Conservation (phyloP, 2,888 invertebrate genomes). For the Campopleginae sp. region DNA sequence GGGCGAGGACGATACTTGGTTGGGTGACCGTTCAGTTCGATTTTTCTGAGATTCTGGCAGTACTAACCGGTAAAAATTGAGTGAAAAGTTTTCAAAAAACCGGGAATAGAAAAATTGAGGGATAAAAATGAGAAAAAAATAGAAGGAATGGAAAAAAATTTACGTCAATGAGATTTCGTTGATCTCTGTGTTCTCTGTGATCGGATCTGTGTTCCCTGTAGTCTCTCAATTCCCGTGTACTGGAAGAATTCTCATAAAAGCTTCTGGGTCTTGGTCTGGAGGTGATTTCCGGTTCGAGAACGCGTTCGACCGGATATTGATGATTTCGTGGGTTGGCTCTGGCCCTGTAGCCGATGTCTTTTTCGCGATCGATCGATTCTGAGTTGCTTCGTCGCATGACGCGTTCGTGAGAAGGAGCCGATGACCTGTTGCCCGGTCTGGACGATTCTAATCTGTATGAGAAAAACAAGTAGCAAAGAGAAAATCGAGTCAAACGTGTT, state of each 20-base stretch:
- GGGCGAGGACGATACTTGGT: too few relatives aligned
- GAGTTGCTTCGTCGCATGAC: constrained; percentile 76
- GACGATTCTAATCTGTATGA: constrained; percentile 74
- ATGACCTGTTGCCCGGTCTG: constrained; percentile 73
- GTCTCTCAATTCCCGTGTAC: constrained; percentile 79
- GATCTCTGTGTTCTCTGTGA: constrained; percentile 53
- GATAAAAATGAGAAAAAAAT: background rate
- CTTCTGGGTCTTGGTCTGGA: constrained; percentile 81
- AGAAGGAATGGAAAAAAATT: background rate
- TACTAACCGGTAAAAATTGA: too few relatives aligned
- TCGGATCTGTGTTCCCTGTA: constrained; percentile 69
- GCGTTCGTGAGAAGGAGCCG: constrained; percentile 72
- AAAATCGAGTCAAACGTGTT: constrained; percentile 4
- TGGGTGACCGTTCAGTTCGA: too few relatives aligned
- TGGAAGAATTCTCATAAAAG: constrained; percentile 81
- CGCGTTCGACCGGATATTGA: constrained; percentile 78
- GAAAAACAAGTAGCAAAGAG: constrained; percentile 1
- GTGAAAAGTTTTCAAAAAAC: background rate
- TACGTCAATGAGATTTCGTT: constrained; percentile 58
- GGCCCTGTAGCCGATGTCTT: constrained; percentile 76
- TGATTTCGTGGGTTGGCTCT: constrained; percentile 78
- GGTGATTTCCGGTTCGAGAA: constrained; percentile 75
- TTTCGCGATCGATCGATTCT: constrained; percentile 78
- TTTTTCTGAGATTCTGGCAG: too few relatives aligned
- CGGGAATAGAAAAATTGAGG: background rate